phyloP scores from a whole-genome alignment of 2,113 vertebrate genomes.

The Elephantulus edwardii region DNA sequence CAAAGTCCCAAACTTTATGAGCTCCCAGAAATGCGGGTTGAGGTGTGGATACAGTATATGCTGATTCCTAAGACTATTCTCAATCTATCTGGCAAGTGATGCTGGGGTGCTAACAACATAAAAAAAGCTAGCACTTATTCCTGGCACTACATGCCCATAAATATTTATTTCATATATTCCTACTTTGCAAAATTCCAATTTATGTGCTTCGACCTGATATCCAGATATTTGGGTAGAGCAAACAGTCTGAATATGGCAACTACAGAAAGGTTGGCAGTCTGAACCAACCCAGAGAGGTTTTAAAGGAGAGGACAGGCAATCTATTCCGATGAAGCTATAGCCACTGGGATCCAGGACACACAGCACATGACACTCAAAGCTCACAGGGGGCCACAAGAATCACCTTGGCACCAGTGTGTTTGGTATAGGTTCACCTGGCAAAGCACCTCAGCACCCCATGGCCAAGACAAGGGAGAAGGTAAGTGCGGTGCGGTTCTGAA shows the following conservation, averaged over 20 bases:
- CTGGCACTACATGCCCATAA: too few relatives aligned
- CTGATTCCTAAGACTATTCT: accelerated
- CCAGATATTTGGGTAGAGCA: background rate
- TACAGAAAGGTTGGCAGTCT: background rate
- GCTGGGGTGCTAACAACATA: background rate
- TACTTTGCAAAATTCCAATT: background rate
- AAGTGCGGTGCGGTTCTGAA: background rate
- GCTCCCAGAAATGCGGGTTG: accelerated
- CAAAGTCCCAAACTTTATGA: background rate
- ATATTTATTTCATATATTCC: background rate
- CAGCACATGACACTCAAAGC: too few relatives aligned
- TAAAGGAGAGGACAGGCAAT: background rate
- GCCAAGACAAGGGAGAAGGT: background rate
- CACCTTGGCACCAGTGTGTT: background rate
- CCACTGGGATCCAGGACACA: background rate
- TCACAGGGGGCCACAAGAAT: too few relatives aligned
- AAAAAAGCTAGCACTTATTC: background rate
- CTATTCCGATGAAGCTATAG: background rate
- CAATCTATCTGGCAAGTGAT: too few relatives aligned
- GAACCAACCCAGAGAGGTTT: background rate
- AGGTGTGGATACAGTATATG: accelerated
- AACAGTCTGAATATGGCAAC: background rate
- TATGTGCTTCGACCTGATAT: background rate
- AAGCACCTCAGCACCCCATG: background rate
- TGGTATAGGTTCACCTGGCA: background rate